Percentiles rank a stretch among this genome's conserved stretches.
Conservation (phyloP, 2,797 vertebrate species). For the Lophius americanus region DNA sequence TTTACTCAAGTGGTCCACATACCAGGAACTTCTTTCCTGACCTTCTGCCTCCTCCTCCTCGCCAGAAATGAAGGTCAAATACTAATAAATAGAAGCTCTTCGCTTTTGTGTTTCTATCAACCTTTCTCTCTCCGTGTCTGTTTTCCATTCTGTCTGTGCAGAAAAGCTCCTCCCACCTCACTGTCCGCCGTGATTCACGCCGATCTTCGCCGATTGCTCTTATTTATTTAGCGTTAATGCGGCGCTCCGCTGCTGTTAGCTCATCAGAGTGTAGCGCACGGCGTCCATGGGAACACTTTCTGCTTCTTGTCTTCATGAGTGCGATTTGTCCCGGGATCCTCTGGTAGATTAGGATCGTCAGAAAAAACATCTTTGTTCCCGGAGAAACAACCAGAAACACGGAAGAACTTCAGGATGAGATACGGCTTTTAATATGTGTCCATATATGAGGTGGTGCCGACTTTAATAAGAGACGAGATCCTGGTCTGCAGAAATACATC, state of each 20-base stretch:
- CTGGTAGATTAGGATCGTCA: constrained; percentile 43
- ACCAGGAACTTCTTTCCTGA: constrained; percentile 57
- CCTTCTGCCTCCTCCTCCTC: constrained; percentile 43
- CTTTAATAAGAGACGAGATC: constrained; percentile 65
- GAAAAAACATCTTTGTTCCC: constrained; percentile 36
- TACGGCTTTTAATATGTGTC: constrained; percentile 55
- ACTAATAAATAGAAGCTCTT: constrained; percentile 25
- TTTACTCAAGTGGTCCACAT: constrained; percentile 59
- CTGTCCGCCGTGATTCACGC: constrained; percentile 67
- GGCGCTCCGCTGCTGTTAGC: constrained; percentile 58
- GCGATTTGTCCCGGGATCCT: constrained; percentile 37
- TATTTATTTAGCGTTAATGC: constrained; percentile 80
- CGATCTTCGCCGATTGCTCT: constrained; percentile 75
- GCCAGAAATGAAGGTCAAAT: constrained; percentile 46
- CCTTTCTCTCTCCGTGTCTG: constrained; percentile 18
- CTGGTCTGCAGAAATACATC: constrained; percentile 52
- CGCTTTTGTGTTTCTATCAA: constrained; percentile 53
- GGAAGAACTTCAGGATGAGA: constrained; percentile 48
- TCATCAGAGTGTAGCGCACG: constrained; percentile 66
- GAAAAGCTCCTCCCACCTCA: constrained; percentile 61
- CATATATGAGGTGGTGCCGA: constrained; percentile 56
- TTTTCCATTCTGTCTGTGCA: constrained; percentile 27
- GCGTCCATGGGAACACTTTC: constrained; percentile 44
- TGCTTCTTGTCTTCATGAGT: constrained; percentile 52
- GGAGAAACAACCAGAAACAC: constrained; percentile 21